A percentile compares a stretch with the other conserved stretches of the same genome.
These are phyloP conservation scores for Peromyscus eremicus DNA, from an alignment of 2,797 vertebrate species.

Conservation along the genomic window DNA sequence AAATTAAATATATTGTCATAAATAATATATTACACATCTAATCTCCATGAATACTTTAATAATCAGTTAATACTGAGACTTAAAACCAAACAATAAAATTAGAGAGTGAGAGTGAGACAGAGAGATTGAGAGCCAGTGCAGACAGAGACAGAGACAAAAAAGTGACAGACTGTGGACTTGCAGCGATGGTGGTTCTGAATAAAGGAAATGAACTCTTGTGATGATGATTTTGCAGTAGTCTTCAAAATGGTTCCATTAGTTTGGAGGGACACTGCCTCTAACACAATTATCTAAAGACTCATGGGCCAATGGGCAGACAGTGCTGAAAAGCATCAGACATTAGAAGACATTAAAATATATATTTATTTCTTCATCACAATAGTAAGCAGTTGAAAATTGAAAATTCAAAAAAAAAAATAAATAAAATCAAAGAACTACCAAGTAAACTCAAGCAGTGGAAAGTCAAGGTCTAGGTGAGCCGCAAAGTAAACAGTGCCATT, in stretches of 20 bases:
- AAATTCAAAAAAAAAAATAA: neutral
- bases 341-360: neutral
- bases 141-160: neutral
- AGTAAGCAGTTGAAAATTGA: constrained; percentile 8
- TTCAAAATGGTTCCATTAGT: neutral
- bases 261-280: neutral
- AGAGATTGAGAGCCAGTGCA: neutral
- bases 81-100: neutral
- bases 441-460: neutral
- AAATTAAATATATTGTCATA: constrained; percentile 6
- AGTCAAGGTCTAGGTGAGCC: constrained; percentile 25
- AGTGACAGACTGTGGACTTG: neutral
- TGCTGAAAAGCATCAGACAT: neutral
- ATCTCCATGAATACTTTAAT: neutral
- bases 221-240: accelerated
- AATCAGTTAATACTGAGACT: neutral
- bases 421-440: neutral
- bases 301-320: neutral
- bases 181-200: neutral
- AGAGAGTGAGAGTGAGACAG: too few species aligned
- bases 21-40: neutral
- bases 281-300: neutral
- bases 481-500: neutral
- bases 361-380: neutral
- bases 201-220: neutral